A percentile compares a stretch with the other conserved stretches of the same genome.
Conservation (phyloP, 2,113 vertebrate genomes). For the Balaenoptera acutorostrata region DNA sequence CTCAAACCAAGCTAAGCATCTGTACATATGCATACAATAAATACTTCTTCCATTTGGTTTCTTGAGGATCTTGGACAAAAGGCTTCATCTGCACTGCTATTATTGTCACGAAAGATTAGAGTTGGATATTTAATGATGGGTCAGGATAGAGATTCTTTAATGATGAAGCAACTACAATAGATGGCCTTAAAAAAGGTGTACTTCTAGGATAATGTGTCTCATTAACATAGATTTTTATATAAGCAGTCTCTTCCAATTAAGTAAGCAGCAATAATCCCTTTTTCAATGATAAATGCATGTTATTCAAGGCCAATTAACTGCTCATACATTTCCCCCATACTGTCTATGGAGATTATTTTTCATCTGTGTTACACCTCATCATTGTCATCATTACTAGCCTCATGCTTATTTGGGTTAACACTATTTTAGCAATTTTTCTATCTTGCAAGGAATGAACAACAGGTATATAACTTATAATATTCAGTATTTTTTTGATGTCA, state of each 20-base stretch:
- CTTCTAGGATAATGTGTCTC: neutral
- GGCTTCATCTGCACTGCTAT: neutral
- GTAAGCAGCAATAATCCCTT: neutral
- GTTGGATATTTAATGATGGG: neutral
- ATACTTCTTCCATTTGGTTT: neutral
- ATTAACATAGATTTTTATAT: slow-evolving; percentile 24
- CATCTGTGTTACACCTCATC: neutral
- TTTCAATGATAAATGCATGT: neutral
- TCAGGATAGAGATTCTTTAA: neutral
- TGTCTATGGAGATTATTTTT: neutral
- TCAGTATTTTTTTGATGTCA: neutral
- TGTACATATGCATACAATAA: neutral
- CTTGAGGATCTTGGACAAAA: neutral
- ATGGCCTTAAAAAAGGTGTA: neutral
- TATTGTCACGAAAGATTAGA: neutral
- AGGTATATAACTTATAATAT: neutral
- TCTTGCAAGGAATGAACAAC: neutral
- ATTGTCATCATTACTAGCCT: neutral
- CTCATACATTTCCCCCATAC: neutral
- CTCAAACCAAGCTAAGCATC: neutral
- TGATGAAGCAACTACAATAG: neutral
- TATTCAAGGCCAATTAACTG: neutral
- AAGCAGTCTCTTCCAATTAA: neutral
- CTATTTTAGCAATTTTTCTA: neutral
- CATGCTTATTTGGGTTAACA: neutral